These are phyloP conservation scores for Drosophila anomalata DNA, from an alignment of 2,888 invertebrate species.

Conservation along the genomic window DNA sequence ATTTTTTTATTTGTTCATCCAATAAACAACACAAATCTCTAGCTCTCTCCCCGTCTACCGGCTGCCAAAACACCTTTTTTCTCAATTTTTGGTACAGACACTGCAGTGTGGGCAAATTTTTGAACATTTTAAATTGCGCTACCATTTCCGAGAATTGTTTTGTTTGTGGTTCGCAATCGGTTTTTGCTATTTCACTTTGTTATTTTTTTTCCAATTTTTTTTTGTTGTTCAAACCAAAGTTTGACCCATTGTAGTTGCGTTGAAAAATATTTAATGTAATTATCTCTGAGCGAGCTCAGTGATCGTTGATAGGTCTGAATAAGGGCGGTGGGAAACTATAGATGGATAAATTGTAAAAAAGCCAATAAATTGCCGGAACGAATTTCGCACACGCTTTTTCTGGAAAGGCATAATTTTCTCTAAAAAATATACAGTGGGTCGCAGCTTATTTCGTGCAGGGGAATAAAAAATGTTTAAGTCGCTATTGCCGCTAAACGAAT, in stretches of 20 bases:
- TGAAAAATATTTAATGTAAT: conserved; percentile 44
- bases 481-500: no score
- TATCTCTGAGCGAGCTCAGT: conserved; percentile 19
- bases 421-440: no score
- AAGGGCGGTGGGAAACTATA: conserved; percentile 24
- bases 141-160: conserved; percentile 53
- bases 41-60: conserved; percentile 33
- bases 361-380: conserved; percentile 27
- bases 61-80: conserved; percentile 8
- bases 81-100: conserved; percentile 14
- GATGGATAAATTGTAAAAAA: conserved; percentile 19
- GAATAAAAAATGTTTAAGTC: no score
- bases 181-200: conserved; percentile 21
- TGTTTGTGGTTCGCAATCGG: conserved; percentile 39
- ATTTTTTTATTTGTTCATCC: conserved; percentile 42
- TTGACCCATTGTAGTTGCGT: conserved; percentile 35
- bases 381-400: conserved; percentile 17
- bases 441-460: no score
- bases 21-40: conserved; percentile 46
- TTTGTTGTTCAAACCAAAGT: conserved; percentile 18
- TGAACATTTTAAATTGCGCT: conserved; percentile 45
- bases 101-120: conserved; percentile 34
- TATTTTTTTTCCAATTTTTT: not conserved
- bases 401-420: not conserved
- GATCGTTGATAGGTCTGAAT: conserved; percentile 37